These are phyloP conservation scores for Nemapogon koenigi DNA, from an alignment of 2,888 invertebrate species.

Conservation along the genomic window DNA sequence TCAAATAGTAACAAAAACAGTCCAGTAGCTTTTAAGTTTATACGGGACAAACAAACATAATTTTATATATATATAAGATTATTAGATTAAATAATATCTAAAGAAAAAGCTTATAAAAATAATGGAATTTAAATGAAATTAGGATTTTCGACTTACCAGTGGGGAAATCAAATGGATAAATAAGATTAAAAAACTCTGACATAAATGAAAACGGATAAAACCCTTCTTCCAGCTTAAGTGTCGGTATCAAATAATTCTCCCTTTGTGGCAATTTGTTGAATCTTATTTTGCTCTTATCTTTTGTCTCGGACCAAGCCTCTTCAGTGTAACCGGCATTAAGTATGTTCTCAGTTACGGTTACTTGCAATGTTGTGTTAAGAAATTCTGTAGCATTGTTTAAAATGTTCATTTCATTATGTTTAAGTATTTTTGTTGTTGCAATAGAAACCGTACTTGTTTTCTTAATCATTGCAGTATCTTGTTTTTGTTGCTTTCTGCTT, in stretches of 20 bases:
- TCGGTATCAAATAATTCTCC: conserved; percentile 54
- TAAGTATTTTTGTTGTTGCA: no score
- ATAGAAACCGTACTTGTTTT: conserved; percentile 21
- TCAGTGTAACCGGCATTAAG: conserved; percentile 36
- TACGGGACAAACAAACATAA: no score
- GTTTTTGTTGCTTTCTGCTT: conserved; percentile 29
- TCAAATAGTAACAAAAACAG: no score
- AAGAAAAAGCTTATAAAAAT: no score
- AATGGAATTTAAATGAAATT: not conserved
- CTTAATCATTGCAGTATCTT: conserved; percentile 24
- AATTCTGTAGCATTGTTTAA: conserved; percentile 27
- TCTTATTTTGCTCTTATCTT: conserved; percentile 49
- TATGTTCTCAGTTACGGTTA: conserved; percentile 34
- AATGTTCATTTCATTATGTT: conserved; percentile 37
- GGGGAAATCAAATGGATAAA: conserved; percentile 71
- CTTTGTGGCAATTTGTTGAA: conserved; percentile 51
- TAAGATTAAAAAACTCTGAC: conserved; percentile 65
- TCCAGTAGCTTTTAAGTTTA: no score
- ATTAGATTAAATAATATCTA: no score
- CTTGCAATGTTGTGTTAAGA: conserved; percentile 28
- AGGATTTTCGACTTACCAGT: conserved; percentile 66
- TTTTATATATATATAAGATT: no score
- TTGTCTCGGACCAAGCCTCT: conserved; percentile 36
- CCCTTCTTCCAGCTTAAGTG: conserved; percentile 65
- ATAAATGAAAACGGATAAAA: conserved; percentile 69